These are phyloP conservation scores for Onychostoma macrolepis DNA, from an alignment of 2,113 vertebrate genomes.

Conservation along the genomic window DNA sequence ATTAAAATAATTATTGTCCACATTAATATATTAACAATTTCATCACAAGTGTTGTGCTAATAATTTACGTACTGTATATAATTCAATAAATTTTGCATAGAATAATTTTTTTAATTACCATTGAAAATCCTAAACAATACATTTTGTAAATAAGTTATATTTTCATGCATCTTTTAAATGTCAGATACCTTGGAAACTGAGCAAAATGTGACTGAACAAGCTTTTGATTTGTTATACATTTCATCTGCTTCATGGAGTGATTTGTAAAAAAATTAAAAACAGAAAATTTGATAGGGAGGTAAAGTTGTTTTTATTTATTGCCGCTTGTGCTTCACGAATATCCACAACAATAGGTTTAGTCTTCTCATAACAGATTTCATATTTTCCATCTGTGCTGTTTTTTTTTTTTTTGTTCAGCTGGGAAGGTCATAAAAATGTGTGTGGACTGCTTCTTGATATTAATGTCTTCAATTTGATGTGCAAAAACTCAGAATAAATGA, in stretches of 20 bases:
- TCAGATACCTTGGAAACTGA: background rate
- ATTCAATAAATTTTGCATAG: too few species aligned
- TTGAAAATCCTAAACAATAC: too few species aligned
- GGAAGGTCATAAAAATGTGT: background rate
- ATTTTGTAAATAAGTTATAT: background rate
- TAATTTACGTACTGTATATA: too few species aligned
- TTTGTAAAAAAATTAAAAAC: background rate
- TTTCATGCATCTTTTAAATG: background rate
- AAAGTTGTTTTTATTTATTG: background rate
- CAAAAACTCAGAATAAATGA: slow-evolving; percentile 9
- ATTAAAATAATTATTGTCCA: too few species aligned
- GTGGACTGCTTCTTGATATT: slow-evolving; percentile 19
- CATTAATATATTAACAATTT: too few species aligned
- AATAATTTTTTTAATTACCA: too few species aligned
- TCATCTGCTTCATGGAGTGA: background rate
- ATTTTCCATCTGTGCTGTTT: slow-evolving; percentile 7
- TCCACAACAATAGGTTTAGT: background rate
- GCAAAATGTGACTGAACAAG: background rate
- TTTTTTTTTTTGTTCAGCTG: background rate
- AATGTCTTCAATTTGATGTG: slow-evolving; percentile 3
- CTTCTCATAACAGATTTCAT: background rate
- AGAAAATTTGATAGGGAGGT: background rate
- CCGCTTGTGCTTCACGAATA: background rate
- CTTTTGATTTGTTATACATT: background rate
- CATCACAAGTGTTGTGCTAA: too few species aligned